These are phyloP conservation scores for Hemibagrus wyckioides DNA, from an alignment of 2,113 vertebrate species.

Conservation along the genomic window DNA sequence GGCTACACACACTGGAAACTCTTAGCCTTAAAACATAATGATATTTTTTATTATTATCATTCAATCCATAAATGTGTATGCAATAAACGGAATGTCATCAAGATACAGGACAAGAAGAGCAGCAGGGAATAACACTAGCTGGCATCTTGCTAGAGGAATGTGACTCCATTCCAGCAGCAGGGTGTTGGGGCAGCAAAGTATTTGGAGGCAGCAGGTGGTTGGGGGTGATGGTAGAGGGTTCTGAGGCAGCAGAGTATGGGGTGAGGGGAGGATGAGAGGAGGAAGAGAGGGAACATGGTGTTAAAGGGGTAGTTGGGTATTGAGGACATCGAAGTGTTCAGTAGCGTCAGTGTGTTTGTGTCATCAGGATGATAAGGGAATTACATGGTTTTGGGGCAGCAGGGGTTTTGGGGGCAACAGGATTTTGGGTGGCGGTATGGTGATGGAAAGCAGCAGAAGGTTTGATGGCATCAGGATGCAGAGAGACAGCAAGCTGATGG, in stretches of 20 bases:
- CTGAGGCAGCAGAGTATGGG: neutral
- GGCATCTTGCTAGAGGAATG: neutral
- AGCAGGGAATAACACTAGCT: neutral
- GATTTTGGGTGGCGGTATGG: neutral
- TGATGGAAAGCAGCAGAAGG: no score
- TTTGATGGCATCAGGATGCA: neutral
- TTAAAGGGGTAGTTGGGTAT: neutral
- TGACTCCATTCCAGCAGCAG: neutral
- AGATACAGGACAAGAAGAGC: neutral
- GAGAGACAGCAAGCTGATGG: neutral
- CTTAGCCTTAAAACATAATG: neutral
- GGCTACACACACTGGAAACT: neutral
- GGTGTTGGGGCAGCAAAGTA: neutral
- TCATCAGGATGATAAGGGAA: neutral
- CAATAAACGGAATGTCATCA: neutral
- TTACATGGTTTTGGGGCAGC: neutral
- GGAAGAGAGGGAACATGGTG: neutral
- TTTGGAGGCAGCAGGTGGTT: conserved; percentile 2
- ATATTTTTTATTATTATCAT: neutral
- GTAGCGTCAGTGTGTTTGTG: neutral
- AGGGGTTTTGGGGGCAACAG: no score
- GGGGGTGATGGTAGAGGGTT: neutral
- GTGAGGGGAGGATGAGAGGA: neutral
- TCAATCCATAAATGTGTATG: neutral
- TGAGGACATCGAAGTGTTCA: neutral